Percentiles rank a stretch among this genome's conserved stretches.
Evolutionary conservation across 2,888 invertebrate species (phyloP).

Genomic region (Ophonus ardosiacus): DNA sequence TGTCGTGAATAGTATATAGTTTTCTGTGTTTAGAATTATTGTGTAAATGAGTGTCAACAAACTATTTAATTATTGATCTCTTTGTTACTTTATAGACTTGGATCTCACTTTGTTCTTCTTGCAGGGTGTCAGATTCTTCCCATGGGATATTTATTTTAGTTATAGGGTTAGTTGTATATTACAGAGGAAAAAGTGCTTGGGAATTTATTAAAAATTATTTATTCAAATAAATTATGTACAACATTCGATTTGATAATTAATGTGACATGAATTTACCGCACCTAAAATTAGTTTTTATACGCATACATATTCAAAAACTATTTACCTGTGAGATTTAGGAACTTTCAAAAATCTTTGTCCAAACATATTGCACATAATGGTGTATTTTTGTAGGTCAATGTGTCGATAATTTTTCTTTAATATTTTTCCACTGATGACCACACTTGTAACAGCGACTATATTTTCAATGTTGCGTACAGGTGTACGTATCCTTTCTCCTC

Average conservation of each 20-base stretch:
- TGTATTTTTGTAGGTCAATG: too few species aligned
- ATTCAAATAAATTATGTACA: neutral
- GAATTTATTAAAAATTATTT: neutral
- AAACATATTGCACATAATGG: too few species aligned
- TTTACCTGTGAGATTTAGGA: neutral
- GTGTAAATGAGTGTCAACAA: neutral
- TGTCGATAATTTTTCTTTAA: neutral
- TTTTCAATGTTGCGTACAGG: constrained; percentile 20
- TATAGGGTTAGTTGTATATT: constrained; percentile 32
- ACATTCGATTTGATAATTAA: neutral
- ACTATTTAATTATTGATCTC: constrained; percentile 16
- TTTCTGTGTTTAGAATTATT: too few species aligned
- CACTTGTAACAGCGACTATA: neutral
- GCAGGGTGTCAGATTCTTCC: constrained; percentile 12
- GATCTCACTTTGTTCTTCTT: neutral
- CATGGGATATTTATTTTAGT: constrained; percentile 42
- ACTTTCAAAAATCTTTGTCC: too few species aligned
- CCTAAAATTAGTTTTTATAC: neutral
- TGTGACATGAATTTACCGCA: neutral
- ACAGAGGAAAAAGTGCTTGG: constrained; percentile 43
- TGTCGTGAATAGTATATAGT: too few species aligned
- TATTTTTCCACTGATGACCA: constrained; percentile 15
- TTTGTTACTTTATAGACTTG: constrained; percentile 8
- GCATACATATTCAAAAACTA: neutral
- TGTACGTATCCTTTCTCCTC: constrained; percentile 59